Percentiles rank a stretch among this genome's conserved stretches.
These are phyloP conservation scores for Aeoliscus strigatus DNA, from an alignment of 2,797 vertebrate species.

Conservation along the genomic window DNA sequence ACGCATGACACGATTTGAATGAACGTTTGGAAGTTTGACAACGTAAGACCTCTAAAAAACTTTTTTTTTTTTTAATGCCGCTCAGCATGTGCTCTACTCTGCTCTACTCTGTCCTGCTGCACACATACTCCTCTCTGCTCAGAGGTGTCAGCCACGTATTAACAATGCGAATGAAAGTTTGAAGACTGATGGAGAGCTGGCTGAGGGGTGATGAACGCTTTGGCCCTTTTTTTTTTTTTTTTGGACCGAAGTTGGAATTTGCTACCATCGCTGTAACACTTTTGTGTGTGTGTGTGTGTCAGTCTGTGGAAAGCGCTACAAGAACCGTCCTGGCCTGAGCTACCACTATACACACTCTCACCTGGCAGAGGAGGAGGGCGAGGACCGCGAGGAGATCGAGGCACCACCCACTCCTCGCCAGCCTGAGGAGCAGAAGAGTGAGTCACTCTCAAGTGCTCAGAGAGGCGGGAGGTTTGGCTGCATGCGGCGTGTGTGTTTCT, in stretches of 20 bases:
- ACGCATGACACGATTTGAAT: constrained; percentile 38
- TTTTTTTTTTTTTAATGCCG: constrained; percentile 4
- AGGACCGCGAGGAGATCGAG: constrained; percentile 91
- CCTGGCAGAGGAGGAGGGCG: constrained; percentile 94
- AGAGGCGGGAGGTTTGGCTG: constrained; percentile 45
- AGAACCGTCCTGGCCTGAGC: constrained; percentile 93
- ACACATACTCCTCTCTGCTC: constrained; percentile 27
- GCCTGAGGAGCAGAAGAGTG: constrained; percentile 92
- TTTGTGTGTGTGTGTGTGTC: constrained; percentile 67
- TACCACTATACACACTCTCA: constrained; percentile 97
- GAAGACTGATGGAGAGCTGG: background rate
- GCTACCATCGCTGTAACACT: constrained; percentile 49
- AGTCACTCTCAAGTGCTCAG: constrained; percentile 62
- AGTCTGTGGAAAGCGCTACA: constrained; percentile 97
- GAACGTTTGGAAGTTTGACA: constrained; percentile 20
- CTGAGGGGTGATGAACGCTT: constrained; percentile 13
- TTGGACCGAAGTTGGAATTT: constrained; percentile 20
- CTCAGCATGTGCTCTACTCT: constrained; percentile 30
- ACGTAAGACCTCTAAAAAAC: constrained; percentile 8
- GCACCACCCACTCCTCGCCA: constrained; percentile 87
- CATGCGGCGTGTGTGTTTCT: constrained; percentile 60
- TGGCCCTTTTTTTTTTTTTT: constrained; percentile 33
- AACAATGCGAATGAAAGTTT: background rate
- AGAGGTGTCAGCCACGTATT: constrained; percentile 9
- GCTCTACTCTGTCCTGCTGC: constrained; percentile 26